Evolutionary conservation across 1,140 invertebrate genomes (phyloP), one percentile per base, ranked within the genome.

Genomic region (Orius laevigatus): DNA sequence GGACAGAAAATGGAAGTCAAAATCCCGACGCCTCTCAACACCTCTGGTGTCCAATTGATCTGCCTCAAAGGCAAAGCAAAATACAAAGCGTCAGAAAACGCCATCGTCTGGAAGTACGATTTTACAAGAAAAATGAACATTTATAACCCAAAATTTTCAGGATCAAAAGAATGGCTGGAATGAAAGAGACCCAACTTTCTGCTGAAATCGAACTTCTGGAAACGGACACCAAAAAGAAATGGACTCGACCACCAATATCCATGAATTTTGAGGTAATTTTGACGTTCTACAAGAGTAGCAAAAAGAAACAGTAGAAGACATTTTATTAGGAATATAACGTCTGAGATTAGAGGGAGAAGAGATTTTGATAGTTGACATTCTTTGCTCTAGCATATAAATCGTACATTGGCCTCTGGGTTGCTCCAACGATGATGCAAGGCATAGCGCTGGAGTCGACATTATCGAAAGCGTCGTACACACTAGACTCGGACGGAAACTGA

Each of bases 231-330:
- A 98, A 98, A 68, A 98, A 98, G 68, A 99, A 99, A 67, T 99
- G 96, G 96, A 99, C 95, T 5, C 74, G 96, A 46, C 96, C 96
- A 32, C 96, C 96, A n/a, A 98, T 99, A 59, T 98, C 95, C 0
- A 99, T 99, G 96, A 98, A 96, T 67, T 99, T 99, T 67, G 95
- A 99, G 70, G 93, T 98, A 60, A 79, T n/a, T n/a, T n/a, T n/a
- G n/a, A n/a, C n/a, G n/a, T n/a, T n/a, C n/a, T n/a, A n/a, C n/a
- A n/a, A n/a, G n/a, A n/a, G n/a, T n/a, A n/a, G n/a, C n/a, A n/a
- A n/a, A n/a, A n/a, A n/a, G n/a, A n/a, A n/a, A n/a, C n/a, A n/a
- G n/a, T n/a, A n/a, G n/a, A n/a, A n/a, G n/a, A n/a, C n/a, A n/a
- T n/a, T n/a, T n/a, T n/a, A n/a, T n/a, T n/a, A n/a, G n/a, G n/a